These are phyloP conservation scores for Panagrolaimus sp. DNA, from an alignment of 1,140 invertebrate genomes.

Conservation along the genomic window DNA sequence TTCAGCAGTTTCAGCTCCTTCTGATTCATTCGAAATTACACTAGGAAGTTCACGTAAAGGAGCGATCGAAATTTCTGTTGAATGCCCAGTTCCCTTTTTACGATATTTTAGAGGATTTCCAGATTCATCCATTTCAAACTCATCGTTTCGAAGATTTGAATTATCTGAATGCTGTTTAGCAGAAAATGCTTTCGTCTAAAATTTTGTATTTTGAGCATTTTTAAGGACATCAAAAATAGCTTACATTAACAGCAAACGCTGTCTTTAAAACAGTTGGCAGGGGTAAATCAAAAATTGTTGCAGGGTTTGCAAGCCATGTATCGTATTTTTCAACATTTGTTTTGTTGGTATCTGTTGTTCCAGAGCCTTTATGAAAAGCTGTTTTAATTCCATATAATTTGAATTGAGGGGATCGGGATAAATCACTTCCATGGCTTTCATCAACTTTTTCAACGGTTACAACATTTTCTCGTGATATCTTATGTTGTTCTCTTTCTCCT, in stretches of 20 bases:
- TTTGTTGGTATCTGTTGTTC: not conserved
- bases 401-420: not conserved
- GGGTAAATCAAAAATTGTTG: not conserved
- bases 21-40: not conserved
- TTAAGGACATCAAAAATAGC: not conserved
- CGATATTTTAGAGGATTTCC: not conserved
- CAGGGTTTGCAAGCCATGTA: not conserved
- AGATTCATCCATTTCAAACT: not conserved
- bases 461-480: not conserved
- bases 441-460: not conserved
- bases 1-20: not conserved
- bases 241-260: not conserved
- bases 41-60: not conserved
- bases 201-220: not conserved
- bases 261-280: not conserved
- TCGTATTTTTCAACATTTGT: not conserved
- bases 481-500: not conserved
- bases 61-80: not conserved
- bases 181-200: not conserved
- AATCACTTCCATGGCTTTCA: not conserved
- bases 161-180: not conserved
- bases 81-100: not conserved
- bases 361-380: not conserved
- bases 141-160: not conserved
- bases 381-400: not conserved